phyloP scores from a whole-genome alignment of 2,888 invertebrate genomes.

The Marasmarcha lunaedactyla region DNA sequence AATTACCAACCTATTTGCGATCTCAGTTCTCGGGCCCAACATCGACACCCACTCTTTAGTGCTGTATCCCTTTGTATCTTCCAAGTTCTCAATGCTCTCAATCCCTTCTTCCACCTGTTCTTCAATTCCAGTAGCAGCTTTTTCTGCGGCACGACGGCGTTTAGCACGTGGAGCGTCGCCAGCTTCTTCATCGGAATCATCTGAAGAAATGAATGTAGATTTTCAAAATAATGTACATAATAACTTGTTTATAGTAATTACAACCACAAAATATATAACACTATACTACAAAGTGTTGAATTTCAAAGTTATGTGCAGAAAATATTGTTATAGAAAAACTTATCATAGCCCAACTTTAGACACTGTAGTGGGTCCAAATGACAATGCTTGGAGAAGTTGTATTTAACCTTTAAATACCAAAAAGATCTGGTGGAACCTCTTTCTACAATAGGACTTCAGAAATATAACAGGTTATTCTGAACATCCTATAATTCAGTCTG shows the following conservation, averaged over 20 bases:
- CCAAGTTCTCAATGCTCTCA: constrained; percentile 97
- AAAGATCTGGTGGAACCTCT: too few relatives aligned
- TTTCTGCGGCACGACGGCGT: constrained; percentile 84
- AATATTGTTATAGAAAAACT: too few relatives aligned
- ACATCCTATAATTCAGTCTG: too few relatives aligned
- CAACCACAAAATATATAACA: too few relatives aligned
- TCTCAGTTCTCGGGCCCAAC: constrained; percentile 95
- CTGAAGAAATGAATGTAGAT: constrained; percentile 41
- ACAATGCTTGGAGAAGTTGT: too few relatives aligned
- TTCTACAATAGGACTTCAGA: too few relatives aligned
- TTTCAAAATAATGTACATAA: not conserved
- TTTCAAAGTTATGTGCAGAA: too few relatives aligned
- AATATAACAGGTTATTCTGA: too few relatives aligned
- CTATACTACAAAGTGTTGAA: too few relatives aligned
- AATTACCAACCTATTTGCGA: constrained; percentile 83
- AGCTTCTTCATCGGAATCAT: constrained; percentile 85
- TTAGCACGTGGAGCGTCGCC: constrained; percentile 76
- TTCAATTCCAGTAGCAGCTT: constrained; percentile 84
- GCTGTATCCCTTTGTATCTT: constrained; percentile 95
- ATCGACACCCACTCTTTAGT: constrained; percentile 97
- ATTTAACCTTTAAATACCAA: too few relatives aligned
- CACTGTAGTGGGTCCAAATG: too few relatives aligned
- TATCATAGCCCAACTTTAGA: too few relatives aligned
- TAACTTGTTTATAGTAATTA: not conserved
- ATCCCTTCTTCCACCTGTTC: constrained; percentile 84